phyloP scores from a whole-genome alignment of 2,888 invertebrate species.

The Phlogophora meticulosa region DNA sequence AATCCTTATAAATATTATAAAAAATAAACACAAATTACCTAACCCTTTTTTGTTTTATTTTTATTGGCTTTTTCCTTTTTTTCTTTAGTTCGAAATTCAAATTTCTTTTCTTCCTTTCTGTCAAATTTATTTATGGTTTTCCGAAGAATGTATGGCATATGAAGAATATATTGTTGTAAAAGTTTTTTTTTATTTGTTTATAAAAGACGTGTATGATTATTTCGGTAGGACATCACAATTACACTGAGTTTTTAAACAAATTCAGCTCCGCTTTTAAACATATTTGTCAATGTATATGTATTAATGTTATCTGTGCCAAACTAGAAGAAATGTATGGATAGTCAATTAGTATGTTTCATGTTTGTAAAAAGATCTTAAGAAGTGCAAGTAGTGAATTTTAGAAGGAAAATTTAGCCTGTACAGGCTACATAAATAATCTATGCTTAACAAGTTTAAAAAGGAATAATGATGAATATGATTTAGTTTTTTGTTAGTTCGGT shows the following conservation, averaged over 20 bases:
- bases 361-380: neutral
- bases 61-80: slow-evolving; percentile 43
- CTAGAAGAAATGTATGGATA: slow-evolving; percentile 5
- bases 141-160: neutral
- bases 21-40: slow-evolving; percentile 58
- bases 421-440: too few species aligned
- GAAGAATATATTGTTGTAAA: neutral
- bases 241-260: neutral
- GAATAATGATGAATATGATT: neutral
- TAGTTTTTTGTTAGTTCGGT: neutral
- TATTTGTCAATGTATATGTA: neutral
- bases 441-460: neutral
- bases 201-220: neutral
- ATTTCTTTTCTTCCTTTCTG: neutral
- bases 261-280: neutral
- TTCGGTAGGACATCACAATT: neutral
- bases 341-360: neutral
- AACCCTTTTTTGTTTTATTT: slow-evolving; percentile 63
- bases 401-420: neutral
- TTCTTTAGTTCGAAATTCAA: neutral
- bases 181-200: too few species aligned
- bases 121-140: neutral
- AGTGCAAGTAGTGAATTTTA: neutral
- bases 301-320: slow-evolving; percentile 40
- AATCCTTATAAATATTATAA: slow-evolving; percentile 49